phyloP scores from a whole-genome alignment of 1,140 invertebrate species.

The Ylistrum balloti region DNA sequence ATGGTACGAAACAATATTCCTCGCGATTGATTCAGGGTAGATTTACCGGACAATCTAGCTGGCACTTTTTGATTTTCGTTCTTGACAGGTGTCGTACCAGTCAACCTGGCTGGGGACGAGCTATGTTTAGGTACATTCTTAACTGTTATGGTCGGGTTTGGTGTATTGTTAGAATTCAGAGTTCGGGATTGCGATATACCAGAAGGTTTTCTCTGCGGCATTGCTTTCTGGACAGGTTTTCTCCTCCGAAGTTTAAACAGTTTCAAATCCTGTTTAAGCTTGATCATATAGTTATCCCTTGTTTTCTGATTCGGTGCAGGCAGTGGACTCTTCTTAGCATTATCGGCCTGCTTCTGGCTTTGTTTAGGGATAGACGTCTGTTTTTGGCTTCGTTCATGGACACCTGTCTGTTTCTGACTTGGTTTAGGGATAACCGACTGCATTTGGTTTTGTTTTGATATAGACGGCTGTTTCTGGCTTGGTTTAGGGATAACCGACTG shows the following conservation, averaged over 20 bases:
- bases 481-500: no score
- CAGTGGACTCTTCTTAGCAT: not conserved
- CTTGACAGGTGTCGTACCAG: not conserved
- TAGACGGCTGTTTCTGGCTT: no score
- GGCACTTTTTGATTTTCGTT: not conserved
- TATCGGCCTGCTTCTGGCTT: not conserved
- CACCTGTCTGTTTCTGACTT: no score
- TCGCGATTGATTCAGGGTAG: not conserved
- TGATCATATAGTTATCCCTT: not conserved
- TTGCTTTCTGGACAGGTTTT: not conserved
- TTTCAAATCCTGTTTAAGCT: constrained; percentile 2
- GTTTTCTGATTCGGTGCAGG: not conserved
- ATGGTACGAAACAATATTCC: not conserved
- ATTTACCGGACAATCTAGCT: not conserved
- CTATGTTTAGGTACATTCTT: not conserved
- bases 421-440: no score
- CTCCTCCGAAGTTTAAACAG: not conserved
- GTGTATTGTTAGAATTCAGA: not conserved
- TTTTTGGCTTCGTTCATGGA: no score
- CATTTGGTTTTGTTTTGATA: no score
- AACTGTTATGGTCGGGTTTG: not conserved
- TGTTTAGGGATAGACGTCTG: no score
- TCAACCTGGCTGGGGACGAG: not conserved
- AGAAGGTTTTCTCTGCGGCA: not conserved
- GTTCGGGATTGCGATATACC: not conserved